Evolutionary conservation across 2,888 invertebrate species (phyloP).

Genomic region (Drosophila cognata): DNA sequence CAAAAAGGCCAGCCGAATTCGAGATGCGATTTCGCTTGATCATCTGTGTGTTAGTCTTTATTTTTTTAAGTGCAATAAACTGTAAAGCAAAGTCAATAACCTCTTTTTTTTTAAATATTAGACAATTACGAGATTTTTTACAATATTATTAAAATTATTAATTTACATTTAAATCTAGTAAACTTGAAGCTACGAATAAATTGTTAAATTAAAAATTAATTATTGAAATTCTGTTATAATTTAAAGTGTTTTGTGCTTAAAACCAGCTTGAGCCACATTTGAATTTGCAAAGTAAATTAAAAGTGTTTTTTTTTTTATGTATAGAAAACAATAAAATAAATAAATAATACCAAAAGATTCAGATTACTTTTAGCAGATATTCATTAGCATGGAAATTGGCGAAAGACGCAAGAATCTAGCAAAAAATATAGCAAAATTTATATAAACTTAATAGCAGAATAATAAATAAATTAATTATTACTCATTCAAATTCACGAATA

Average conservation of each 20-base stretch:
- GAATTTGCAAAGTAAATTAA: neutral
- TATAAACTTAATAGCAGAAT: neutral
- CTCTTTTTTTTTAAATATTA: constrained; percentile 25
- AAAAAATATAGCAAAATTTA: neutral
- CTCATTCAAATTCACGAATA: neutral
- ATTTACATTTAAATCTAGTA: neutral
- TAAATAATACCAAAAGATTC: neutral
- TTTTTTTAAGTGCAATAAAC: constrained; percentile 73
- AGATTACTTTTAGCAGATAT: neutral
- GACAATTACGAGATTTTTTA: neutral
- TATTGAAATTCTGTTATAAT: neutral
- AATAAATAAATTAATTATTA: neutral
- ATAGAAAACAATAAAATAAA: neutral
- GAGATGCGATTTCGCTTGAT: constrained; percentile 11
- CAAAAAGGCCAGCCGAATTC: constrained; percentile 14
- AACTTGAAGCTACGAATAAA: neutral
- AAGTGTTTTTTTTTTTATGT: no score
- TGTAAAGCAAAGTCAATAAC: constrained; percentile 63
- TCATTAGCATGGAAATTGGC: neutral
- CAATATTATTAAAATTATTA: neutral
- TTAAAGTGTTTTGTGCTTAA: neutral
- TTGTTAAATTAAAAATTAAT: neutral
- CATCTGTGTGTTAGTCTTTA: constrained; percentile 1
- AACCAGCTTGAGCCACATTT: neutral
- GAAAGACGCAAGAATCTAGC: neutral